Conservation (phyloP, 2,888 invertebrate species). For the Nycteola revayana region DNA sequence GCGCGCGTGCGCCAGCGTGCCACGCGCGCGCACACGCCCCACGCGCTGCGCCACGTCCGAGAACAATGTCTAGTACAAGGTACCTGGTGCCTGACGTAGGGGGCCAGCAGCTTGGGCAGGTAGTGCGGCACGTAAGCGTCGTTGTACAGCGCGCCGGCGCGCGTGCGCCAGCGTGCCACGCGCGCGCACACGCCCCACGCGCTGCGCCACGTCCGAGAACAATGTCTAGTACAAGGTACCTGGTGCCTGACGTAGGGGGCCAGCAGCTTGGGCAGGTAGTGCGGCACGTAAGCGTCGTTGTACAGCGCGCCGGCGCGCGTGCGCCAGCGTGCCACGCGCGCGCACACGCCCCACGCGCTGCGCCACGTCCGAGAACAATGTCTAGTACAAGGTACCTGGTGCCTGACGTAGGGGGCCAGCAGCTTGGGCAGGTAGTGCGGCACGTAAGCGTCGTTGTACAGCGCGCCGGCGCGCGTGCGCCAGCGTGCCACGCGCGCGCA, state of each 20-base stretch:
- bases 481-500: background rate
- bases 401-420: constrained; percentile 88
- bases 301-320: background rate
- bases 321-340: background rate
- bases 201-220: too few species aligned
- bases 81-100: constrained; percentile 87
- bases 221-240: too few species aligned
- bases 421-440: constrained; percentile 73
- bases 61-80: too few species aligned
- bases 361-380: too few species aligned
- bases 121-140: constrained; percentile 62
- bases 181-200: constrained; percentile 72
- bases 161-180: constrained; percentile 92
- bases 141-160: constrained; percentile 89
- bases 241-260: background rate
- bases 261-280: background rate
- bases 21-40: constrained; percentile 86
- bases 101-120: constrained; percentile 75
- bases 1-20: constrained; percentile 92
- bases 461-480: background rate
- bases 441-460: constrained; percentile 84
- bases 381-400: too few species aligned
- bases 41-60: background rate
- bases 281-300: background rate
- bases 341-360: constrained; percentile 21